Evolutionary conservation across 2,888 invertebrate genomes (phyloP), one percentile per base, ranked within the genome.

Genomic region (Drosophila infuscata): DNA sequence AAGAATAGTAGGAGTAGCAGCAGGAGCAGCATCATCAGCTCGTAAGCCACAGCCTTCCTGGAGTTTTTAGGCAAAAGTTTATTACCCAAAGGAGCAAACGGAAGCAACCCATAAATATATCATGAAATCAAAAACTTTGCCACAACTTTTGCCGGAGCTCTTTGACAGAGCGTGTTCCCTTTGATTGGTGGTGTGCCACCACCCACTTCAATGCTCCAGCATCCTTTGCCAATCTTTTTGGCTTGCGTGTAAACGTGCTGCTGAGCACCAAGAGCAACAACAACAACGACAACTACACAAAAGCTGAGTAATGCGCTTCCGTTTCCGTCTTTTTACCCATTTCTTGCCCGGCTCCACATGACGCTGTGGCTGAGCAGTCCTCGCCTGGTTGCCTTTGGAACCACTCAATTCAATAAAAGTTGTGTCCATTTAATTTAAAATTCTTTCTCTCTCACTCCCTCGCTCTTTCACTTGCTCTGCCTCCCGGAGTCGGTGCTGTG

Each of bases 351-450:
- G 30, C 53, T 62, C 33, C 63, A 71, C 70, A 70, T 66, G 70
- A 73, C 46, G 57, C 36, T 64, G 35, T 35, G 32, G 48, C 59
- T 33, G 62, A 58, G 64, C 58, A 57, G 63, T 66, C 15, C 51
- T 57, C 5, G 30, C 7, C 35, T 36, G n/a, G n/a, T 15, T 20
- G 25, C 38, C 25, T 20, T 46, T 65, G 59, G 67, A 59, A 69
- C 71, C 74, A 76, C 78, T 81, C 85, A 88, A 90, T 91, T 86
- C 82, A 91, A 90, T 90, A 90, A 91, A 88, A 90, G 70, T 87
- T 91, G 89, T 82, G 90, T 90, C 83, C 91, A 90, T 90, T 91
- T 91, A 82, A 90, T 91, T 88, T 90, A 80, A 89, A 89, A 88
- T 83, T 85, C 79, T 57, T 73, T 74, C 70, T 74, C 64, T 61